Evolutionary conservation across 2,113 vertebrate species (phyloP), one percentile per base, ranked within the genome.

Genomic region (Sander vitreus): DNA sequence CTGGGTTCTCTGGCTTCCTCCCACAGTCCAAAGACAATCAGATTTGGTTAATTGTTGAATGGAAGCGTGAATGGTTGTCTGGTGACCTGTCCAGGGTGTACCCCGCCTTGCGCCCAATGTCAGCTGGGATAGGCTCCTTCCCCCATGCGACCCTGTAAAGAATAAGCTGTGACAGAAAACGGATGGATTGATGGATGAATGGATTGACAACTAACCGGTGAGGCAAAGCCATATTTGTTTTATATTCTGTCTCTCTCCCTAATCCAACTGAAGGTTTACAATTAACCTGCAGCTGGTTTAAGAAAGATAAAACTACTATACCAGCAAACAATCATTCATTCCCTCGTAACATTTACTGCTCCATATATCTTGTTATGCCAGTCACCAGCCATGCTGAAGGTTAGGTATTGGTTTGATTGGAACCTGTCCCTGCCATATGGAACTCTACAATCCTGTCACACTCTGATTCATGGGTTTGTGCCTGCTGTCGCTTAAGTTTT

Each of bases 401-500:
- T 83, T 87, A 80, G 78, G 23, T 21, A 76, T 63, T 76, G 85
- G 87, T 85, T 85, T 89, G 84, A 88, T 89, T 87, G 80, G 76
- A 90, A 73, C 36, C 78, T 70, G 78, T 84, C 83, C 53, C 84
- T 70, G 62, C 79, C 73, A 80, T 53, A 70, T 78, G 76, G 75
- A 83, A 82, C 77, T 85, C 85, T 48, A 80, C 78, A 64, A 64
- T 85, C 85, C 85, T 73, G 85, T 89, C 92, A 82, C 80, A 18
- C 2, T 58, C 62, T 93, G 92, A 93, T 88, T 92, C 85, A 94
- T 89, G 76, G 73, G 68, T 92, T 91, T 92, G 90, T 91, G 84
- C 93, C 82, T 78, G 78, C 87, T 86, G 90, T 90, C 81, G 27
- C 85, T 92, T 77, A 85, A 78, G 77, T 86, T 94, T 93, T 91